Evolutionary conservation across 1,140 invertebrate species (phyloP), one percentile per base, ranked within the genome.

Genomic region (Phortica variegata): DNA sequence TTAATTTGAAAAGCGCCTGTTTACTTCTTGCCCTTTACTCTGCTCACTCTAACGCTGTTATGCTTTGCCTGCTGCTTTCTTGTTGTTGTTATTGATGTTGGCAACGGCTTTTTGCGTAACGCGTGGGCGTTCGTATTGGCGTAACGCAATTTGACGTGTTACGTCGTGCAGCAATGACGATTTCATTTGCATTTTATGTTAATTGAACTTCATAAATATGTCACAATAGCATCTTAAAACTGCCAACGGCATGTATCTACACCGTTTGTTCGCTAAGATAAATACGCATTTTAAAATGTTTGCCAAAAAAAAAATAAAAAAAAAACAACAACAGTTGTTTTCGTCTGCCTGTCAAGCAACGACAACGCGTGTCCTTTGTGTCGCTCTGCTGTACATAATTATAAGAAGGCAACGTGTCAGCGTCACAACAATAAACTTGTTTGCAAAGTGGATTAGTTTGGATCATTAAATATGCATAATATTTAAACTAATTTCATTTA

Each of bases 141-240:
- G n/a, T 43, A 9, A 39, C 37, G 52, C 47, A 62, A 54, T 56
- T 69, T 69, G 65, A 69, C 65, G 65, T 61, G 70, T 65, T 65
- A n/a, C n/a, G n/a, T n/a, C n/a, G n/a, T n/a, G n/a, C 65, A 52
- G 65, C 49, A 61, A 69, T 69, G 65, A 69, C 65, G 65, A 69
- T 69, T 69, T 69, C 65, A 69, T 69, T 69, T 65, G 65, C 65
- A 69, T 69, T 69, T 69, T 69, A 69, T 69, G 65, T 70, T 69
- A 69, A 69, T 69, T 69, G 65, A 65, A 69, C 65, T 65, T 69
- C 56, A 69, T 69, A 69, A 69, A 69, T 69, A 69, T 68, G 63
- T 68, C 65, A 68, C 51, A 57, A 40, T 65, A 68, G 58, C 63
- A 69, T 68, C 63, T 60, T 69, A 68, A 68, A 68, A 68, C 60